Conservation (phyloP, 1,140 invertebrate species). For the Globodera ellingtonae region DNA sequence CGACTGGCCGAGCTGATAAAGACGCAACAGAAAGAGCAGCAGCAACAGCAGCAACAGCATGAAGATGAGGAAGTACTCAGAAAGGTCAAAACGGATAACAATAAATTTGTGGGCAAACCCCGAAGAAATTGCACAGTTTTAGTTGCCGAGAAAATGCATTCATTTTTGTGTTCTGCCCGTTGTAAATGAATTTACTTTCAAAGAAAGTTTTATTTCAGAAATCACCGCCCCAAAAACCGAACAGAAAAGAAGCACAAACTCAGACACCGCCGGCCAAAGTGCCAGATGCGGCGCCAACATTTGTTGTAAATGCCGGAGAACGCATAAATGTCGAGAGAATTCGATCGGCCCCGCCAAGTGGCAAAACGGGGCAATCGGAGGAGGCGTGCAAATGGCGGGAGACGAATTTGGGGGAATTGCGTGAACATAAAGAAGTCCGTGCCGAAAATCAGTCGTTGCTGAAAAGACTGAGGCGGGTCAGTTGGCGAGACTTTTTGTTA, state of each 20-base stretch:
- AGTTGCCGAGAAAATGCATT: too few relatives aligned
- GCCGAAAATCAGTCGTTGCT: slow-evolving; percentile 11
- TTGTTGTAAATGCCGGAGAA: not conserved
- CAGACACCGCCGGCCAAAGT: not conserved
- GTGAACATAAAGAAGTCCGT: not conserved
- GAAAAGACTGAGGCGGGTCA: slow-evolving; percentile 31
- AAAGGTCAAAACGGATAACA: too few relatives aligned
- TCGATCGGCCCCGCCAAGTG: slow-evolving; percentile 3
- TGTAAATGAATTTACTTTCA: too few relatives aligned
- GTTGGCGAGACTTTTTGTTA: not conserved
- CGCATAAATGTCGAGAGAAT: not conserved
- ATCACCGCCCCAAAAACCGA: not conserved
- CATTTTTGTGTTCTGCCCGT: too few relatives aligned
- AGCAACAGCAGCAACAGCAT: not conserved
- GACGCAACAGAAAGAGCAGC: not conserved
- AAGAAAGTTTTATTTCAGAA: not conserved
- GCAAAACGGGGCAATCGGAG: slow-evolving; percentile 2
- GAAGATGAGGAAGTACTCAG: not conserved
- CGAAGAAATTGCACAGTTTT: too few relatives aligned
- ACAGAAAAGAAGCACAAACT: not conserved
- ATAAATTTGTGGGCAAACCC: too few relatives aligned
- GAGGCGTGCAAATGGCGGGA: not conserved
- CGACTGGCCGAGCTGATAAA: not conserved
- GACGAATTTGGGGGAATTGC: not conserved
- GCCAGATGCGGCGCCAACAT: not conserved